Conservation (phyloP, 2,888 invertebrate genomes). For the Agrotis ipsilon region DNA sequence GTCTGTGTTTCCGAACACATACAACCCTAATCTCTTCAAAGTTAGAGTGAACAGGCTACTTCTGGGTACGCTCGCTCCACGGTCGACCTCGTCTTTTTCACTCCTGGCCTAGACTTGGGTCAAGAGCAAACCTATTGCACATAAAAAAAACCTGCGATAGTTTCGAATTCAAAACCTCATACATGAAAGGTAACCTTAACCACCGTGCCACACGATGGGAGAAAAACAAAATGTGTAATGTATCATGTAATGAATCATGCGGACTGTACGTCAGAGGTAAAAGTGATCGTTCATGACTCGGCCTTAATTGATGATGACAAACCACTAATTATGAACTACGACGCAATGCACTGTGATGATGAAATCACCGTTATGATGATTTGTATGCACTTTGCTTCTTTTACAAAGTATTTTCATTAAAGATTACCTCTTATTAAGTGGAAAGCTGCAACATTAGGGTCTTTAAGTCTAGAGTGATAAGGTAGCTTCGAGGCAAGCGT, state of each 20-base stretch:
- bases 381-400: not conserved
- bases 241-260: slow-evolving; percentile 34
- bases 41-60: too few relatives aligned
- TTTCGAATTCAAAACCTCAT: not conserved
- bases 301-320: slow-evolving; percentile 23
- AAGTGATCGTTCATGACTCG: slow-evolving; percentile 14
- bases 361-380: slow-evolving; percentile 22
- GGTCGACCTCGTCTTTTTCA: too few relatives aligned
- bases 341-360: slow-evolving; percentile 19
- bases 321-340: not conserved
- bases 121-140: too few relatives aligned
- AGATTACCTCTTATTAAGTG: not conserved
- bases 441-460: too few relatives aligned
- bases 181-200: not conserved
- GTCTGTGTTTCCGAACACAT: too few relatives aligned
- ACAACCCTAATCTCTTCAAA: too few relatives aligned
- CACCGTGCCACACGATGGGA: not conserved
- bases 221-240: slow-evolving; percentile 13
- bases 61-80: too few relatives aligned
- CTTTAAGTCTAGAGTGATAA: too few relatives aligned
- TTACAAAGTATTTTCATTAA: not conserved
- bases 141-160: too few relatives aligned
- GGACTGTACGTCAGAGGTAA: slow-evolving; percentile 31
- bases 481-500: too few relatives aligned
- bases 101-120: too few relatives aligned